Conservation (phyloP, 2,797 vertebrate genomes). For the Molossus molossus region DNA sequence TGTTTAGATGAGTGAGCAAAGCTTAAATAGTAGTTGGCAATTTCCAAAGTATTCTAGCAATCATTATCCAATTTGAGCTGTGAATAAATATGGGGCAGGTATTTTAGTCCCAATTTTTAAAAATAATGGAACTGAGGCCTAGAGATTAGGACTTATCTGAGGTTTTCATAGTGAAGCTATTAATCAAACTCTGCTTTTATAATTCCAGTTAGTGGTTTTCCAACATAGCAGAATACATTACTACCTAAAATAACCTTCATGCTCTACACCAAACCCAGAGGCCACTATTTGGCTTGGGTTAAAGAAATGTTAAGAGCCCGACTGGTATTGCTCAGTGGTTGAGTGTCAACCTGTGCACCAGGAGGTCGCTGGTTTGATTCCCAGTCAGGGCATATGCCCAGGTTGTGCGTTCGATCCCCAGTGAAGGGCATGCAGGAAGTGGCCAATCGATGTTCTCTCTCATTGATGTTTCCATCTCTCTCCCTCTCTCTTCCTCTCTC, state of each 20-base stretch:
- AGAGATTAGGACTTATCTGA: background rate
- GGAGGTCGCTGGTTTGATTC: too few relatives aligned
- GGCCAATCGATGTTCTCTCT: too few relatives aligned
- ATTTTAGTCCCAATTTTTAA: background rate
- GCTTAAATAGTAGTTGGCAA: slow-evolving; percentile 1
- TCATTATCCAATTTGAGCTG: background rate
- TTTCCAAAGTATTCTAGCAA: slow-evolving; percentile 32
- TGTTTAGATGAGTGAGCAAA: background rate
- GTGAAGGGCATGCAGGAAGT: too few relatives aligned
- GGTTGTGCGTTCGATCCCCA: too few relatives aligned
- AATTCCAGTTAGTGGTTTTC: background rate
- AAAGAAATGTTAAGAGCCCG: background rate
- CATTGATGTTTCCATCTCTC: too few relatives aligned
- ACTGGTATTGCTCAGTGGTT: too few relatives aligned
- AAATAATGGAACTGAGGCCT: background rate
- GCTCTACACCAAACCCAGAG: background rate
- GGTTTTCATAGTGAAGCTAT: background rate
- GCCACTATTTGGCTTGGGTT: background rate
- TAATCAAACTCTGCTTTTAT: slow-evolving; percentile 28
- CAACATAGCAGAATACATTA: background rate
- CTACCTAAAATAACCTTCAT: background rate
- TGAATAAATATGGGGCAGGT: background rate
- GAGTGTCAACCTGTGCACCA: too few relatives aligned
- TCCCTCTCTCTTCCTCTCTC: too few relatives aligned
- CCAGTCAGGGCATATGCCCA: too few relatives aligned